phyloP scores from a whole-genome alignment of 92 coral and sea anemone species.

The Parazoanthus darwini region DNA sequence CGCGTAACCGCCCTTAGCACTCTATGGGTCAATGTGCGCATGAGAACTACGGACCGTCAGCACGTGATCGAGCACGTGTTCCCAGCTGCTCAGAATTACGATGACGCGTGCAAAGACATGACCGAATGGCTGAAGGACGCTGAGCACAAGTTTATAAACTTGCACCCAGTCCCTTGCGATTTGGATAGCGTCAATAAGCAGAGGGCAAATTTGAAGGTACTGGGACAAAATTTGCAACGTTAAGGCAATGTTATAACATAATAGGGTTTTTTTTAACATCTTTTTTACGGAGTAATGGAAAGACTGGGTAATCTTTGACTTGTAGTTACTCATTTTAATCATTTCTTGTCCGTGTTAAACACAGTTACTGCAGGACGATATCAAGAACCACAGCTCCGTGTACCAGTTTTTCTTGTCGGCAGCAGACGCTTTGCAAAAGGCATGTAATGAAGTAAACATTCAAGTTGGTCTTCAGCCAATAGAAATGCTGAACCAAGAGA shows the following conservation, averaged over 20 bases:
- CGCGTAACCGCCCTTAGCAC: constrained; percentile 73
- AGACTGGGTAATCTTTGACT: not conserved
- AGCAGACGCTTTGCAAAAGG: constrained; percentile 75
- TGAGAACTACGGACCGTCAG: constrained; percentile 69
- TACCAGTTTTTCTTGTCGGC: constrained; percentile 80
- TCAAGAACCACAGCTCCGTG: constrained; percentile 86
- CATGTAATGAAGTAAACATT: constrained; percentile 66
- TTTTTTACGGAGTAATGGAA: too few species aligned
- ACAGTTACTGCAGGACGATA: constrained; percentile 76
- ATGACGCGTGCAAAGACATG: constrained; percentile 70
- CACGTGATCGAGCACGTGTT: constrained; percentile 74
- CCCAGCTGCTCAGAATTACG: constrained; percentile 90
- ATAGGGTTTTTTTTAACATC: too few species aligned
- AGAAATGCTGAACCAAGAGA: constrained; percentile 70
- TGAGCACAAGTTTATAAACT: constrained; percentile 75
- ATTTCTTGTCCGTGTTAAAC: not conserved
- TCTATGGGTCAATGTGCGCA: constrained; percentile 74
- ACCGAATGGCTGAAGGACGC: constrained; percentile 79
- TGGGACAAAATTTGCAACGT: not conserved
- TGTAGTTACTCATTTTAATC: too few species aligned
- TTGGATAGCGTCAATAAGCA: constrained; percentile 64
- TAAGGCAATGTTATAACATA: too few species aligned
- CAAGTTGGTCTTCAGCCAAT: constrained; percentile 85
- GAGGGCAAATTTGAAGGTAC: constrained; percentile 55
- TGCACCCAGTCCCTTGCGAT: constrained; percentile 86